Evolutionary conservation across 2,888 invertebrate genomes (phyloP), one percentile per base, ranked within the genome.

Genomic region (Aphodius granarius): DNA sequence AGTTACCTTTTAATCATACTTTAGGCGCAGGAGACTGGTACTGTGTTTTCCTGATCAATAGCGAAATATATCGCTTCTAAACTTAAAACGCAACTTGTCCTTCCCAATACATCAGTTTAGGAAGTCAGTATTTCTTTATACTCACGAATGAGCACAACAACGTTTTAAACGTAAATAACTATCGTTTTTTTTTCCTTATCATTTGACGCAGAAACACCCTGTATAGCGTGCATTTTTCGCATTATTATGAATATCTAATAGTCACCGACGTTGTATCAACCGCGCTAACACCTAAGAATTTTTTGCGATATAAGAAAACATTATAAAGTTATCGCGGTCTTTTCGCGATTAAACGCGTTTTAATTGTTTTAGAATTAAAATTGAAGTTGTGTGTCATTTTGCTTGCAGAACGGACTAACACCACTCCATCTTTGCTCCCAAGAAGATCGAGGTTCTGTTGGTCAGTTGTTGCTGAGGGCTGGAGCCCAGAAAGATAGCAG

Each of bases 341-440:
- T 43, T 43, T 43, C 5, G 43, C 43, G 43, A 43, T 43, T 43
- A 43, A 43, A 43, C 13, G 43, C 43, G 43, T 43, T 43, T 43
- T 43, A 43, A 43, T 43, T 43, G 43, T 3, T 43, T n/a, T n/a
- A n/a, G n/a, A n/a, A 43, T 43, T 43, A 13, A 13, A 43, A 13
- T 6, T 43, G 13, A 43, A 9, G 2, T 6, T 43, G 43, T 43
- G 43, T 6, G 43, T 43, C 43, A 43, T 43, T 43, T 13, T 43
- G 43, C 4, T 43, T 43, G 2, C 84, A 94, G 92, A 95, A 95
- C 86, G 97, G 97, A 21, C 89, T 99, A 66, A 97, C 97, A 0
- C 95, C 99, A 2, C 90, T 99, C 81, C 99, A 99, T 89, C 89
- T 99, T 77, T 97, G 97, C 82, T 97, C 98, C 0, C 95, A 96